A percentile compares a stretch with the other conserved stretches of the same genome.
Evolutionary conservation across 2,113 vertebrate species (phyloP).

Genomic region (Cervus canadensis): DNA sequence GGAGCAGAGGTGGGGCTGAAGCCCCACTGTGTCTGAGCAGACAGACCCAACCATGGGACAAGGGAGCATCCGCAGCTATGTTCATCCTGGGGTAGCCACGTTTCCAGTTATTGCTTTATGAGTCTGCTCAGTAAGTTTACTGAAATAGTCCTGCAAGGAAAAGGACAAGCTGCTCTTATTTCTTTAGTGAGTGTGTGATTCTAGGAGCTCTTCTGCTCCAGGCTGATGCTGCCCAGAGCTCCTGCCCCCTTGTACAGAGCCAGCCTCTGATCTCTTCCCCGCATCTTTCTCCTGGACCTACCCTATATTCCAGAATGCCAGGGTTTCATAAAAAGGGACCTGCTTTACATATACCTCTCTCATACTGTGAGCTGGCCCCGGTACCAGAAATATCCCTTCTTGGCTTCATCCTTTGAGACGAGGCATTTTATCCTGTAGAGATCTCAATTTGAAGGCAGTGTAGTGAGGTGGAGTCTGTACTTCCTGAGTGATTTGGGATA

Average conservation of each 20-base stretch:
- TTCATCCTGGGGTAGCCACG: background rate
- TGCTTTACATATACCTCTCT: background rate
- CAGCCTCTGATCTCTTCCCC: background rate
- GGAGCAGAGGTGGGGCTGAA: background rate
- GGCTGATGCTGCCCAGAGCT: background rate
- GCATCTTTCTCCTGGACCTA: background rate
- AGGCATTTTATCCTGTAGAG: background rate
- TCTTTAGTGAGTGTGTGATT: background rate
- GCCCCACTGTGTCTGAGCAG: background rate
- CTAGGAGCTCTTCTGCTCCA: background rate
- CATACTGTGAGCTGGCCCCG: background rate
- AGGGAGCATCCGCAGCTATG: rapidly evolving
- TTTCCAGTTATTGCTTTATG: background rate
- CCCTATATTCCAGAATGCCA: background rate
- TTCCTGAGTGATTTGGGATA: background rate
- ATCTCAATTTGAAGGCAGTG: background rate
- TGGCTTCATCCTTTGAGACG: background rate
- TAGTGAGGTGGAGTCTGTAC: background rate
- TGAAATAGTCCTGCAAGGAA: background rate
- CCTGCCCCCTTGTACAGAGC: background rate
- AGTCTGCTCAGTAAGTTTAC: background rate
- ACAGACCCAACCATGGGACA: background rate
- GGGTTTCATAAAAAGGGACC: background rate
- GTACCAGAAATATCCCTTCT: background rate
- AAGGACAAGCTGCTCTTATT: background rate